Conservation (phyloP, 2,888 invertebrate genomes). For the Phaedon cochleariae region DNA sequence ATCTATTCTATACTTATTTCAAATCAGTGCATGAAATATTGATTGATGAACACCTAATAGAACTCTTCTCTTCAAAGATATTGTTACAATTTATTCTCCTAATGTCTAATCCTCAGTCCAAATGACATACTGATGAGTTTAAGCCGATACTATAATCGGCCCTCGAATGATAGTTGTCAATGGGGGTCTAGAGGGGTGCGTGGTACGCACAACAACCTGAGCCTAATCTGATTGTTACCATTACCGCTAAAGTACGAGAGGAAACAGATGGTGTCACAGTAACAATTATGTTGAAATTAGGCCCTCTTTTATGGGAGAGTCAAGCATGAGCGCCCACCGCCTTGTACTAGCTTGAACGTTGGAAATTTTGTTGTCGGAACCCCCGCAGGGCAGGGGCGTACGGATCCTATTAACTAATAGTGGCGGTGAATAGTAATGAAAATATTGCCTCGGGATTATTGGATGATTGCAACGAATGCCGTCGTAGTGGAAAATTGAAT, state of each 20-base stretch:
- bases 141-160: constrained; percentile 28
- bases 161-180: constrained; percentile 32
- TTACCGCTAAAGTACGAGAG: constrained; percentile 56
- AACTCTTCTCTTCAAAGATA: too few species aligned
- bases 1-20: too few species aligned
- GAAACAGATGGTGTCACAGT: constrained; percentile 64
- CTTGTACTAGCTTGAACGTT: constrained; percentile 27
- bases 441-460: constrained; percentile 16
- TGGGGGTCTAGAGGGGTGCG: constrained; percentile 26
- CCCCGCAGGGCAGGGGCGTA: constrained; percentile 38
- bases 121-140: constrained; percentile 9
- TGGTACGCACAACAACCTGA: constrained; percentile 45
- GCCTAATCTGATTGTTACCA: constrained; percentile 51
- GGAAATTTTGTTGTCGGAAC: constrained; percentile 32
- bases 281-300: constrained; percentile 64
- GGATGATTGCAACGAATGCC: not conserved
- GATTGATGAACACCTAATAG: too few species aligned
- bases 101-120: not conserved
- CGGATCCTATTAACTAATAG: constrained; percentile 20
- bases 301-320: constrained; percentile 61
- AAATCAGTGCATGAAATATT: too few species aligned
- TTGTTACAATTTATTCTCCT: too few species aligned
- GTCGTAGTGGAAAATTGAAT: not conserved
- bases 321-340: constrained; percentile 59
- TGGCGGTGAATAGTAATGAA: constrained; percentile 25